Percentiles rank a stretch among this genome's conserved stretches.
Conservation (phyloP, 2,113 vertebrate species). For the Cynopterus brachyotis region DNA sequence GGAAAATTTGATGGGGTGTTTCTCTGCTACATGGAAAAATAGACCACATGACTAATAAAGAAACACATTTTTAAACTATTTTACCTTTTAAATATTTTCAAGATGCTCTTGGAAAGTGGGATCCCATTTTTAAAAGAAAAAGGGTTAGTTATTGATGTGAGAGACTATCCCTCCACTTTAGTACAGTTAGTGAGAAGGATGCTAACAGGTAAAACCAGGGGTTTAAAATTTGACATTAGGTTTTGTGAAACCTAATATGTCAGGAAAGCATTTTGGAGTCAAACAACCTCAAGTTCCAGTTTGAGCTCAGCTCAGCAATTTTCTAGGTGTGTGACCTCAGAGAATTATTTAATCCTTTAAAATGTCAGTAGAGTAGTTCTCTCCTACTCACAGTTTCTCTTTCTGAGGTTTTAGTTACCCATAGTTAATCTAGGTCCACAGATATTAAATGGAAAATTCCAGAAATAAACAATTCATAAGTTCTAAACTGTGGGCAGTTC, state of each 20-base stretch:
- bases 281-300: background rate
- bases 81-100: constrained; percentile 40
- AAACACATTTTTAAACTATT: background rate
- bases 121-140: background rate
- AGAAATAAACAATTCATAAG: background rate
- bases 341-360: background rate
- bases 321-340: background rate
- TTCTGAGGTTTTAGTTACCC: background rate
- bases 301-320: background rate
- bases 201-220: constrained; percentile 42
- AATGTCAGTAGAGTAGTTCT: background rate
- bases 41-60: background rate
- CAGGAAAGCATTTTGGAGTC: background rate
- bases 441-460: background rate
- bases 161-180: background rate
- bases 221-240: background rate
- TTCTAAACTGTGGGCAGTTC: background rate
- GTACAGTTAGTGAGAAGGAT: constrained; percentile 7
- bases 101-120: background rate
- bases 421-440: background rate
- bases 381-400: background rate
- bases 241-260: background rate
- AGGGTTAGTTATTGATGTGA: background rate
- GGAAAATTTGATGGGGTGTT: background rate
- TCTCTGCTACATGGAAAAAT: background rate